Evolutionary conservation across 2,888 invertebrate species (phyloP).

Genomic region (Tineola bisselliella): DNA sequence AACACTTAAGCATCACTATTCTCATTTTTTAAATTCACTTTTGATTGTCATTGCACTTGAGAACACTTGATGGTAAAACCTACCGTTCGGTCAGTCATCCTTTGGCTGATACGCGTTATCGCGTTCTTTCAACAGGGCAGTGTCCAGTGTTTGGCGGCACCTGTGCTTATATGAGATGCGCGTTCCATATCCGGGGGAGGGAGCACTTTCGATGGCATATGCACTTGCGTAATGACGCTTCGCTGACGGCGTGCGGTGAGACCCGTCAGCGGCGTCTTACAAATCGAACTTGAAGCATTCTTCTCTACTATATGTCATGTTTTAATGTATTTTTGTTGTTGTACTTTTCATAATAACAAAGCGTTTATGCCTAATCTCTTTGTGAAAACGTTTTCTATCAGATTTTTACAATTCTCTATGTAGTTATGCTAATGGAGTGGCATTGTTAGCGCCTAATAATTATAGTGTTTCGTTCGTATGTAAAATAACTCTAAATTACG

Average conservation of each 20-base stretch:
- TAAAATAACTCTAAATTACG: too few relatives aligned
- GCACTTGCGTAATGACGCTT: constrained; percentile 45
- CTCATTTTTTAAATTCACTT: not conserved
- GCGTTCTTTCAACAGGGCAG: constrained; percentile 46
- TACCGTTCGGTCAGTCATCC: constrained; percentile 63
- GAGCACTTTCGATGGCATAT: constrained; percentile 61
- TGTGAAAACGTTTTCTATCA: too few relatives aligned
- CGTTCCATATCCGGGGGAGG: constrained; percentile 55
- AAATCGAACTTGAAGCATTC: not conserved
- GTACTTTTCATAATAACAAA: not conserved
- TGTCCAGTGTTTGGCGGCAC: constrained; percentile 56
- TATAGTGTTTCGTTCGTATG: too few relatives aligned
- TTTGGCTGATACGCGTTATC: constrained; percentile 37
- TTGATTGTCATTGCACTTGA: not conserved
- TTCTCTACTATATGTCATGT: not conserved
- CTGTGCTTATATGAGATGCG: constrained; percentile 62
- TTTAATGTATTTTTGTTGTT: not conserved
- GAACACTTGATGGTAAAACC: constrained; percentile 24
- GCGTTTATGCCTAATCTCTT: too few relatives aligned
- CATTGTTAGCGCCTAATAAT: too few relatives aligned
- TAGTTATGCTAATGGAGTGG: too few relatives aligned
- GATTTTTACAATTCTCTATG: too few relatives aligned
- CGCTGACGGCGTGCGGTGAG: constrained; percentile 31
- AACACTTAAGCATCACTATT: not conserved
- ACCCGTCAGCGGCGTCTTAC: constrained; percentile 20